A percentile compares a stretch with the other conserved stretches of the same genome.
Evolutionary conservation across 1,140 invertebrate species (phyloP).

Genomic region (Drosophila lowei): DNA sequence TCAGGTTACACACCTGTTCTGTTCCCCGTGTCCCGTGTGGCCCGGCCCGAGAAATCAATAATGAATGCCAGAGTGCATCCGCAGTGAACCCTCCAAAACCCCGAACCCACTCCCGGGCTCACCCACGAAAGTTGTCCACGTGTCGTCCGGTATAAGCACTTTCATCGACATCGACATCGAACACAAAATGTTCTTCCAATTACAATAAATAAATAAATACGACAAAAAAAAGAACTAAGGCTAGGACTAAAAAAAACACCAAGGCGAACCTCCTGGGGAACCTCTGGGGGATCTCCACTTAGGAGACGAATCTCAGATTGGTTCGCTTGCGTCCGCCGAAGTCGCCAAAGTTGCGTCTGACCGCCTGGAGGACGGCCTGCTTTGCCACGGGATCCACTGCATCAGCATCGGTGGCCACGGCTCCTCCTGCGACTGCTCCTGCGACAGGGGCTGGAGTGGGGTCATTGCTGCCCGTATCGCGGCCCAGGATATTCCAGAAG

Average conservation of each 20-base stretch:
- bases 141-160: slow-evolving; percentile 13
- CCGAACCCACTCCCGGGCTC: too few relatives aligned
- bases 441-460: slow-evolving; percentile 8
- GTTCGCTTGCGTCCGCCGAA: slow-evolving; percentile 72
- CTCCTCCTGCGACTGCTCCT: background rate
- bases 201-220: slow-evolving; percentile 70
- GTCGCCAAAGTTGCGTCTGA: slow-evolving; percentile 45
- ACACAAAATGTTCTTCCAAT: slow-evolving; percentile 28
- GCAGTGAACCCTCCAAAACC: too few relatives aligned
- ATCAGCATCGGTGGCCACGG: background rate
- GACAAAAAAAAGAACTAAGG: slow-evolving; percentile 30
- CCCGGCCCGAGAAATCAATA: slow-evolving; percentile 30
- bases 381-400: slow-evolving; percentile 28
- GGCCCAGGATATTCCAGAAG: slow-evolving; percentile 77
- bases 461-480: slow-evolving; percentile 29
- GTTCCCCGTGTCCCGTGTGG: slow-evolving; percentile 20
- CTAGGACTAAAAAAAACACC: slow-evolving; percentile 30
- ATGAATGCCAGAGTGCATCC: background rate
- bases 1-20: slow-evolving; percentile 65
- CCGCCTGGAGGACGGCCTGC: slow-evolving; percentile 37
- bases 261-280: background rate
- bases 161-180: too few relatives aligned
- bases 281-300: background rate
- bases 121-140: slow-evolving; percentile 1
- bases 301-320: slow-evolving; percentile 61